These are phyloP conservation scores for Drosophila santomea DNA, from an alignment of 1,140 invertebrate genomes.

Conservation along the genomic window DNA sequence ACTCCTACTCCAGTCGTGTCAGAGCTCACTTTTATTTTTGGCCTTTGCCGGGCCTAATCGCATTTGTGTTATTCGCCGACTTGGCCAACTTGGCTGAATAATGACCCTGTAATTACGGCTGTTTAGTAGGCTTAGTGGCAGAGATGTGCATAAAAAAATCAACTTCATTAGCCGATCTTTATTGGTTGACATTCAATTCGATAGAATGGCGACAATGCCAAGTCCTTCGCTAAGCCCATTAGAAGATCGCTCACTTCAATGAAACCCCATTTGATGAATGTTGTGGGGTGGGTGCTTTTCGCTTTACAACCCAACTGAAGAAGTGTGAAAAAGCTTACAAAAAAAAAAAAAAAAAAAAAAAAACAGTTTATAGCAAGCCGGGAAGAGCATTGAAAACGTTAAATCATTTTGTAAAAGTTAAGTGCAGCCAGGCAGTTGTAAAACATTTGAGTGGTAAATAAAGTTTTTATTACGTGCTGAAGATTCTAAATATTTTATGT, in stretches of 20 bases:
- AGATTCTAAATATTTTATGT: neutral
- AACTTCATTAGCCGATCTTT: slow-evolving; percentile 16
- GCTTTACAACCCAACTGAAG: slow-evolving; percentile 5
- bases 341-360: too few relatives aligned
- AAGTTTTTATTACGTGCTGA: neutral
- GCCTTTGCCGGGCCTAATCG: slow-evolving; percentile 20
- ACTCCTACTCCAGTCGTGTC: slow-evolving; percentile 16
- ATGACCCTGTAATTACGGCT: slow-evolving; percentile 44
- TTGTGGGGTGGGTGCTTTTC: neutral
- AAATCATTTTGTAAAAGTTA: slow-evolving; percentile 16
- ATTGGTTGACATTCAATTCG: slow-evolving; percentile 18
- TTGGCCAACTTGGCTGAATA: slow-evolving; percentile 15
- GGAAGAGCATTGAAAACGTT: neutral
- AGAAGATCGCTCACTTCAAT: slow-evolving; percentile 7
- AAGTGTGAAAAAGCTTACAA: slow-evolving; percentile 38
- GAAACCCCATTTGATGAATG: slow-evolving; percentile 2
- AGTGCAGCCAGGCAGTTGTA: neutral
- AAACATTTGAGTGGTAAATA: neutral
- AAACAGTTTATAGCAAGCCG: neutral
- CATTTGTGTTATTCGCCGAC: slow-evolving; percentile 40
- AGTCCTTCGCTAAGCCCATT: slow-evolving; percentile 17
- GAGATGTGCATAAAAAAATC: neutral
- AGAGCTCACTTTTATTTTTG: slow-evolving; percentile 51
- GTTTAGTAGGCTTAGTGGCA: slow-evolving; percentile 13
- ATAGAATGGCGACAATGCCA: slow-evolving; percentile 1